Evolutionary conservation across 2,113 vertebrate genomes (phyloP).

Genomic region (Asarcornis scutulata): DNA sequence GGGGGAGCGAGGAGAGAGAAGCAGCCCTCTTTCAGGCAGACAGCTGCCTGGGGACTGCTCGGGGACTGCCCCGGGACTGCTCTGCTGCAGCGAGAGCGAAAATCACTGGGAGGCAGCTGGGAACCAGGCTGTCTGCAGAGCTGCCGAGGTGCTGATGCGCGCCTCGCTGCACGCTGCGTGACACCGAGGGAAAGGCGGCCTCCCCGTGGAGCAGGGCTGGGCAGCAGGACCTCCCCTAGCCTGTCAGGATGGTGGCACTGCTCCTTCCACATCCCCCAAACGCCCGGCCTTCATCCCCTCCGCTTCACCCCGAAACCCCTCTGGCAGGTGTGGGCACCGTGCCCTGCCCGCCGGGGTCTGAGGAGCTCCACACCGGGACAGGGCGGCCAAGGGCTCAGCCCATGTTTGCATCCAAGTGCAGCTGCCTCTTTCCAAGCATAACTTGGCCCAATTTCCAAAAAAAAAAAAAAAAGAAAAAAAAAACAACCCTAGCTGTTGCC

Average conservation of each 20-base stretch:
- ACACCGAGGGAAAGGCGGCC: neutral
- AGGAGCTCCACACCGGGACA: neutral
- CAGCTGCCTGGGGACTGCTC: neutral
- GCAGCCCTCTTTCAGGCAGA: neutral
- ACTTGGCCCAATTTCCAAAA: constrained; percentile 12
- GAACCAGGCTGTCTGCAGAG: too few species aligned
- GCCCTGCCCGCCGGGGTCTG: neutral
- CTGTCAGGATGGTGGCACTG: too few species aligned
- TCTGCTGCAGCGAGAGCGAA: neutral
- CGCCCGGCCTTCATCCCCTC: neutral
- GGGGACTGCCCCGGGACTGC: neutral
- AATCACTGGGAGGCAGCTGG: neutral
- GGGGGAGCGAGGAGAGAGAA: neutral
- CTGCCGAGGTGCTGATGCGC: neutral
- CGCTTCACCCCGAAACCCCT: neutral
- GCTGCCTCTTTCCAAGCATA: constrained; percentile 19
- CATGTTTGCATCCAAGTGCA: neutral
- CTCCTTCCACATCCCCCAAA: neutral
- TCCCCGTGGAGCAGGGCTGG: neutral
- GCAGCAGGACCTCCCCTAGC: too few species aligned
- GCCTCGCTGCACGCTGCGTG: too few species aligned
- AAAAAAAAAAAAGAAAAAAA: neutral
- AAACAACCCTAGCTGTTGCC: neutral
- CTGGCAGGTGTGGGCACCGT: too few species aligned
- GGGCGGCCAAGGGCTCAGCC: neutral